Conservation (phyloP, 2,888 invertebrate species). For the Tenthredo mesomela region DNA sequence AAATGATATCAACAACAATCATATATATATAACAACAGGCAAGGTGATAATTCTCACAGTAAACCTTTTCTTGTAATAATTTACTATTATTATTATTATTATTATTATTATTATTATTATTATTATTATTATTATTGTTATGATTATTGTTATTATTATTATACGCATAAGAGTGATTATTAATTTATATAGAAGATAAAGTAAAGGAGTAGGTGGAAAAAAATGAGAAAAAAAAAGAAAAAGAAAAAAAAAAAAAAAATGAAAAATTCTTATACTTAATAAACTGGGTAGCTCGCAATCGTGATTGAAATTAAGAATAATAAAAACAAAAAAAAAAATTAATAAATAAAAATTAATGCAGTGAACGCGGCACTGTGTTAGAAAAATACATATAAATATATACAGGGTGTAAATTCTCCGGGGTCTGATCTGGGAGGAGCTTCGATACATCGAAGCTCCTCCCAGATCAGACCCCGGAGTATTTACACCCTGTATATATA, state of each 20-base stretch:
- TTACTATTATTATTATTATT: background rate
- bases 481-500: too few relatives aligned
- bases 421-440: too few relatives aligned
- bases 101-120: background rate
- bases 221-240: too few relatives aligned
- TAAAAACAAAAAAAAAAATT: conserved; percentile 47
- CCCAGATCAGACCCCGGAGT: too few relatives aligned
- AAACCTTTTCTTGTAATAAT: conserved; percentile 53
- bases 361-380: conserved; percentile 9
- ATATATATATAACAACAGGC: conserved; percentile 11
- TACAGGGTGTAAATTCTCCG: too few relatives aligned
- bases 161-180: conserved; percentile 27
- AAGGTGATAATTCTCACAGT: conserved; percentile 55
- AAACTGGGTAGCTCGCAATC: conserved; percentile 50
- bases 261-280: conserved; percentile 52
- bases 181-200: background rate
- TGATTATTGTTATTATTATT: background rate
- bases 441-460: too few relatives aligned
- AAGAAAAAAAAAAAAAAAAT: background rate
- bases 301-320: conserved; percentile 50
- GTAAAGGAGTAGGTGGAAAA: too few relatives aligned
- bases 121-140: background rate
- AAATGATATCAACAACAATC: background rate
- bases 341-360: conserved; percentile 50
- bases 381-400: conserved; percentile 3